A percentile compares a stretch with the other conserved stretches of the same genome.
These are phyloP conservation scores for Varecia variegata DNA, from an alignment of 2,797 vertebrate genomes.

Conservation along the genomic window DNA sequence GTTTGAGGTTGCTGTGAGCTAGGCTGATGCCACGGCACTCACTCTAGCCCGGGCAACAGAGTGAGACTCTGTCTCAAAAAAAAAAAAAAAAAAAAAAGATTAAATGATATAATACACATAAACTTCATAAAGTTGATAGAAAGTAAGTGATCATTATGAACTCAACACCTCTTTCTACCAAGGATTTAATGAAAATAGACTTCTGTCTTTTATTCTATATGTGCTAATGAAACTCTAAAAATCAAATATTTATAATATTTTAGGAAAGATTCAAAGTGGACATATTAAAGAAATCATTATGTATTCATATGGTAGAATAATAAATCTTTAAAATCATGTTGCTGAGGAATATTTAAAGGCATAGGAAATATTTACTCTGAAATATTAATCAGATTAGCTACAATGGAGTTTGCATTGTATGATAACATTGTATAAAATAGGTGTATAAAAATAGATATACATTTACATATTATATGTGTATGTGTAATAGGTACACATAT, in stretches of 20 bases:
- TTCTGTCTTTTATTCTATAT: not conserved
- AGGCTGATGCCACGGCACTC: too few relatives aligned
- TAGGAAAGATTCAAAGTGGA: not conserved
- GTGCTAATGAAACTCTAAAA: not conserved
- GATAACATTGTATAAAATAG: not conserved
- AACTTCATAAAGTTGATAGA: not conserved
- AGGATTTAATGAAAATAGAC: not conserved
- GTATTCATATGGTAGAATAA: not conserved
- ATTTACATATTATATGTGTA: not conserved
- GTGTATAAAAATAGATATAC: not conserved
- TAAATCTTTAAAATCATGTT: not conserved
- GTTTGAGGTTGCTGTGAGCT: too few relatives aligned
- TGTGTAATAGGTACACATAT: not conserved
- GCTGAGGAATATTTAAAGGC: not conserved
- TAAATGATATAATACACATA: not conserved
- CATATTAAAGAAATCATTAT: not conserved
- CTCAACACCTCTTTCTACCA: not conserved
- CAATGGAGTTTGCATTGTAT: not conserved
- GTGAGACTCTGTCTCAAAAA: too few relatives aligned
- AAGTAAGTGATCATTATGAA: not conserved
- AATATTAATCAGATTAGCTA: constrained; percentile 7
- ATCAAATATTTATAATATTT: constrained; percentile 9
- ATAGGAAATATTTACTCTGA: not conserved
- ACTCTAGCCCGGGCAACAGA: too few relatives aligned
- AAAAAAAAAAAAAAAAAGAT: too few relatives aligned